Percentiles rank a stretch among this genome's conserved stretches.
Evolutionary conservation across 2,113 vertebrate species (phyloP).

Genomic region (Ondatra zibethicus): DNA sequence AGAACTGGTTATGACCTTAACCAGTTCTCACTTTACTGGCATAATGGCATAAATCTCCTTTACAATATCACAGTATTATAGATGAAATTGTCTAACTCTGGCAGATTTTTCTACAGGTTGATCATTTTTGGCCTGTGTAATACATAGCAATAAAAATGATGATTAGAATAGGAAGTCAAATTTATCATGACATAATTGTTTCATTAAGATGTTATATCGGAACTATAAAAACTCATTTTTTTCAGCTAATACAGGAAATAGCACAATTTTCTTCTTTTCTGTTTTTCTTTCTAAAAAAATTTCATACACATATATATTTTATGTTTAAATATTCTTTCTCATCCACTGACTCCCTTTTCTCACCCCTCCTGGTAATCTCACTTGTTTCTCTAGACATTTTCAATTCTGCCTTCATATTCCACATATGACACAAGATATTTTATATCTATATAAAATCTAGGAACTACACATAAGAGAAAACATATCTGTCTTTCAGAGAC

Average conservation of each 20-base stretch:
- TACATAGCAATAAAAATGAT: neutral
- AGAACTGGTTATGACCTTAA: slow-evolving; percentile 77
- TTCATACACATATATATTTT: too few relatives aligned
- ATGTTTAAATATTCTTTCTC: neutral
- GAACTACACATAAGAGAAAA: neutral
- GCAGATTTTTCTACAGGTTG: slow-evolving; percentile 28
- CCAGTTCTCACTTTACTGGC: neutral
- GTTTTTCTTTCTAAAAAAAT: neutral
- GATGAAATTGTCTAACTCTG: slow-evolving; percentile 69
- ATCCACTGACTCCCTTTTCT: neutral
- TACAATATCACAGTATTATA: slow-evolving; percentile 12
- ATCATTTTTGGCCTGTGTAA: neutral
- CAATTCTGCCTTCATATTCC: neutral
- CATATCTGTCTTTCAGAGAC: neutral
- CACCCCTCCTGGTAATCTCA: neutral
- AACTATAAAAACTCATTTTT: slow-evolving; percentile 35
- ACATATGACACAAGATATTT: neutral
- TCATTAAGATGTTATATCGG: slow-evolving; percentile 19
- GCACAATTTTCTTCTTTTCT: neutral
- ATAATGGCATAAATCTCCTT: slow-evolving; percentile 67
- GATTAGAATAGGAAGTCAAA: slow-evolving; percentile 30
- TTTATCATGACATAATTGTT: slow-evolving; percentile 38
- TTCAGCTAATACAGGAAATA: neutral
- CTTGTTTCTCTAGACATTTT: neutral
- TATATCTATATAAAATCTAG: neutral